These are phyloP conservation scores for Abramis brama DNA, from an alignment of 2,113 vertebrate species.

Conservation along the genomic window DNA sequence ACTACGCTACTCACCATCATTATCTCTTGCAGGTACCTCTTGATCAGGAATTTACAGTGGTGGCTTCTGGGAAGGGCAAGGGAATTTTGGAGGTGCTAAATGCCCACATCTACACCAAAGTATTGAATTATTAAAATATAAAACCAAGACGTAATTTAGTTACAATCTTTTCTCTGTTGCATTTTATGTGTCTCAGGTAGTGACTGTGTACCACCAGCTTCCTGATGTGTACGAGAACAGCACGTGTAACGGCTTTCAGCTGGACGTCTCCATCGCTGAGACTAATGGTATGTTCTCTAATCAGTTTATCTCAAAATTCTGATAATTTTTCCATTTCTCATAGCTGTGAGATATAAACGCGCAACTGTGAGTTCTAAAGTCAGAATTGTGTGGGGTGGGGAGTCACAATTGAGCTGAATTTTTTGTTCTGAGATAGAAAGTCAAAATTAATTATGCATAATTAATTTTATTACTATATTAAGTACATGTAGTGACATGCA, in stretches of 20 bases:
- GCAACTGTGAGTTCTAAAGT: no score
- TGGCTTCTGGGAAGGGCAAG: constrained; percentile 76
- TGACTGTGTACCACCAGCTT: constrained; percentile 77
- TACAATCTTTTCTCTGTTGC: neutral
- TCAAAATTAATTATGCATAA: no score
- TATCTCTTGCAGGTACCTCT: constrained; percentile 63
- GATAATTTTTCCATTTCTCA: no score
- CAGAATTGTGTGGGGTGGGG: no score
- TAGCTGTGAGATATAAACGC: no score
- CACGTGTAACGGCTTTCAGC: constrained; percentile 70
- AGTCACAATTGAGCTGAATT: no score
- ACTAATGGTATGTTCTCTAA: constrained; percentile 61
- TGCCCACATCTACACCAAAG: neutral
- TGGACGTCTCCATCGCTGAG: constrained; percentile 67
- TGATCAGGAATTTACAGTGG: constrained; percentile 72
- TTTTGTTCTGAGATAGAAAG: no score
- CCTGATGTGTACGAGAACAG: constrained; percentile 68
- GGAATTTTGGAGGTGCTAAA: constrained; percentile 80
- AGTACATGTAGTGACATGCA: no score
- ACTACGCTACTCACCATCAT: neutral
- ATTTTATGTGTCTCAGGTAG: constrained; percentile 64
- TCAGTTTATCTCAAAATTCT: neutral
- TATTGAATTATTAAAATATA: neutral
- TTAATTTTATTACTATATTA: no score
- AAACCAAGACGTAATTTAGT: neutral